Evolutionary conservation across 1,140 invertebrate species (phyloP), one percentile per base, ranked within the genome.

Genomic region (Ips typographus): DNA sequence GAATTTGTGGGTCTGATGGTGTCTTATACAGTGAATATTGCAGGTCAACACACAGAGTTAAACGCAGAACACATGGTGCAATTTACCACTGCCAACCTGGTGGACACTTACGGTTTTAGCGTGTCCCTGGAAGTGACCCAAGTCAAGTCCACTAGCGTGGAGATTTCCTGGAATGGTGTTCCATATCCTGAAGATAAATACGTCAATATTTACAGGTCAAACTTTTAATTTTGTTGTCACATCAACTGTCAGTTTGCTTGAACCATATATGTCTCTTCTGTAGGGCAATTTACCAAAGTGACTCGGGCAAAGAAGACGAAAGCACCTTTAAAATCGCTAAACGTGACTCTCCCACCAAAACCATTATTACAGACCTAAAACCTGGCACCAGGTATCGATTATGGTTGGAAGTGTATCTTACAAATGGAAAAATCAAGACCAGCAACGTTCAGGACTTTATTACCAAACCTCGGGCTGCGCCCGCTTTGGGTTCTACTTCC

Each of bases 111-210:
- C 76, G 88, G 89, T 60, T 95, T 94, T 81, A 86, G 91, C 62
- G 88, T 95, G 2, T 85, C 84, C 40, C 84, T 95, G 0, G 89
- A 91, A 70, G 87, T 91, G 0, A 87, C 88, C 39, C 85, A 87
- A 61, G 86, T 94, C 2, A 92, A 91, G 73, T 85, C 89, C 0
- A 88, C 86, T 43, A 90, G 89, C 22, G 88, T 92, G 1, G 90
- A 92, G 75, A 84, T 95, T 1, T 85, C 85, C 1, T 94, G 92
- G 91, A 88, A 82, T 56, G 93, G 94, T 3, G 88, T 95, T 0
- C 93, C 94, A 2, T 88, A 90, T 76, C 94, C 94, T 0, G 89
- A 93, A 71, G 92, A 94, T 73, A 93, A 95, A 77, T 94, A 91
- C 81, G 91, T 96, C n/a, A 91, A 94, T 73, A 93, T 96, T 71